phyloP scores from a whole-genome alignment of 2,888 invertebrate species.

The Agriopis aurantiaria region DNA sequence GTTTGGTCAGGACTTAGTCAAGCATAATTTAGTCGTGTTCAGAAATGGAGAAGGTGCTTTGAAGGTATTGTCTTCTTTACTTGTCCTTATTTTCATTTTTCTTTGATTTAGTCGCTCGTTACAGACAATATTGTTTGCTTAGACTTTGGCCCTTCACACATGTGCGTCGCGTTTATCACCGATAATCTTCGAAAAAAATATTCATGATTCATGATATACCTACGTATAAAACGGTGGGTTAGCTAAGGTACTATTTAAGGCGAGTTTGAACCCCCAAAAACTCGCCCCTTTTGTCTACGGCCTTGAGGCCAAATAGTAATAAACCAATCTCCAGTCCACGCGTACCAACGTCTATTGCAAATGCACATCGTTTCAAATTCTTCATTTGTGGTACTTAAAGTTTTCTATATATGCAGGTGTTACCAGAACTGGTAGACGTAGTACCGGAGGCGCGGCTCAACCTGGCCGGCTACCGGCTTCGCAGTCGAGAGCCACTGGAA shows the following conservation, averaged over 20 bases:
- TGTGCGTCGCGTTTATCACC: too few relatives aligned
- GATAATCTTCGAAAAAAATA: too few relatives aligned
- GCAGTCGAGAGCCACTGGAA: slow-evolving; percentile 94
- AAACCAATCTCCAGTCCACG: too few relatives aligned
- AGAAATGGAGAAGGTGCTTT: slow-evolving; percentile 97
- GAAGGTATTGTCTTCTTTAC: slow-evolving; percentile 85
- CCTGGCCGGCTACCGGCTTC: slow-evolving; percentile 97
- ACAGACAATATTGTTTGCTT: background rate
- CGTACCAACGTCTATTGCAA: too few relatives aligned
- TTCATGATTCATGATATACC: too few relatives aligned
- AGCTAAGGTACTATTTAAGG: too few relatives aligned
- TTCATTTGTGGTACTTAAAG: background rate
- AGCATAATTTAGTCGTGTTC: slow-evolving; percentile 98
- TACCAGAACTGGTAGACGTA: slow-evolving; percentile 97
- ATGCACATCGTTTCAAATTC: too few relatives aligned
- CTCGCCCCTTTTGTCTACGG: too few relatives aligned
- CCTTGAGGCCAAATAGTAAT: too few relatives aligned
- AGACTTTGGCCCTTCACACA: too few relatives aligned
- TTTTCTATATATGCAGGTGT: slow-evolving; percentile 69
- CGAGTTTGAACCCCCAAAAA: too few relatives aligned
- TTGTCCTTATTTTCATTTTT: background rate
- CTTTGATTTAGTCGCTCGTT: background rate
- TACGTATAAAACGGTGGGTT: too few relatives aligned
- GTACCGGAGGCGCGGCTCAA: slow-evolving; percentile 98
- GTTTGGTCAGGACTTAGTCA: slow-evolving; percentile 96